A percentile compares a stretch with the other conserved stretches of the same genome.
Conservation (phyloP, 2,888 invertebrate species). For the Caenorhabditis angaria region DNA sequence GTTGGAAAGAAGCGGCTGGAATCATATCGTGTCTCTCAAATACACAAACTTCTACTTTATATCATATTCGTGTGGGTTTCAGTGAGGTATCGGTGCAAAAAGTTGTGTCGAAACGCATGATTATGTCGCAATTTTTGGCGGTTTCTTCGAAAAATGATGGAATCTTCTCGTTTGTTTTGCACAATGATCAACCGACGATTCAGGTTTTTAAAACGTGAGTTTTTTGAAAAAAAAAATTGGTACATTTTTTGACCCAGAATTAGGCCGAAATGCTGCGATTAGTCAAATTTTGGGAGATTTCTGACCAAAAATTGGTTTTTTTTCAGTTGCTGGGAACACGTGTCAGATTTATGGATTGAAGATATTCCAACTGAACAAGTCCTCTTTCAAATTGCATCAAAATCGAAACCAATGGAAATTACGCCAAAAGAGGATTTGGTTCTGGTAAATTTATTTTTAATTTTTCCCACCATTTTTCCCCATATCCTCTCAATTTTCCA, state of each 20-base stretch:
- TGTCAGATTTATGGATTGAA: slow-evolving; percentile 50
- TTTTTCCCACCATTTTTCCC: not conserved
- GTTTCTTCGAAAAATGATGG: slow-evolving; percentile 25
- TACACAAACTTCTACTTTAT: not conserved
- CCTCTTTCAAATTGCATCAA: slow-evolving; percentile 10
- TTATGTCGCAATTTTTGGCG: slow-evolving; percentile 17
- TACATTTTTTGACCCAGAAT: not conserved
- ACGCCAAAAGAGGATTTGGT: slow-evolving; percentile 27
- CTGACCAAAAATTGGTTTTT: slow-evolving; percentile 1
- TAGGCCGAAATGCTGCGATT: not conserved
- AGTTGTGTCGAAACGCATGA: not conserved
- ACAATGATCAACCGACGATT: slow-evolving; percentile 16
- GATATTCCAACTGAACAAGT: slow-evolving; percentile 40
- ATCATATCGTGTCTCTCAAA: slow-evolving; percentile 20
- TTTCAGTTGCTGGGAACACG: slow-evolving; percentile 31
- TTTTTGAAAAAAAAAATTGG: not conserved
- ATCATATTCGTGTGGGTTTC: slow-evolving; percentile 15
- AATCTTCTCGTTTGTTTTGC: slow-evolving; percentile 27
- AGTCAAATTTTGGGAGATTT: too few relatives aligned
- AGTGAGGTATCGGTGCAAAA: too few relatives aligned
- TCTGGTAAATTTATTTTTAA: slow-evolving; percentile 11
- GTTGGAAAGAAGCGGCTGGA: slow-evolving; percentile 33
- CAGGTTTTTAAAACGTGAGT: slow-evolving; percentile 25
- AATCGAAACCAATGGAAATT: not conserved
- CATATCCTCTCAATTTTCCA: slow-evolving; percentile 7